Base-by-base conservation (phyloP, 2,888 invertebrate genomes). In the Philereme transversata region DNA sequence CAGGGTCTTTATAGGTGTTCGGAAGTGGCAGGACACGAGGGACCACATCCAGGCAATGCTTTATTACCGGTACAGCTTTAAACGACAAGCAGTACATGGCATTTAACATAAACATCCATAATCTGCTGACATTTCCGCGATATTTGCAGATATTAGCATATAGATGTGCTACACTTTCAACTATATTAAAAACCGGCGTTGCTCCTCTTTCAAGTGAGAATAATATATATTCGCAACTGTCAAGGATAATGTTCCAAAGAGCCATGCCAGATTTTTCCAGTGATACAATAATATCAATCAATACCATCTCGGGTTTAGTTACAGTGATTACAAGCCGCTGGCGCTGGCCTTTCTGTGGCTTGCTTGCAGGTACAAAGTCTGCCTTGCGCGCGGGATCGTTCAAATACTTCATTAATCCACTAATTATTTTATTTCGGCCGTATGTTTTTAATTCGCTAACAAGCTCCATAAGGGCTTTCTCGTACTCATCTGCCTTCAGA, bases 1-100 rank as follows among this genome's bases (percentile, higher is more conserved):
- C 91, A 45, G 51, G 22, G 9, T 38, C 38, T 60, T 79, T 74
- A 55, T 81, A 78, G 81, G 83, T 79, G 65, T 87, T 86, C 43
- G 86, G 83, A 57, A 87, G 70, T 4, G 93, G 93, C 60, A 92
- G 74, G 36, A 90, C 71, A 51, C 84, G 82, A 76, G 83, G 84
- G 86, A 89, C 90, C 8, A 90, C 87, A 50, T 89, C 86, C 34
- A 93, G 66, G 62, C 90, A 90, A 58, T 88, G 84, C 60, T 82
- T 87, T 33, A 92, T 81, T 4, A 93, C 71, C 5, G 83, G 76
- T 9, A 89, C 74, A 3, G 89, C 80, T 73, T 88, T 92, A 62
- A 75, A 90, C 51, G 86, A 83, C 36, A 90, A 78, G 62, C 90
- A 91, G 67, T 93, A 93, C 88, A 93, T 86, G 4, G 91, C 90